Evolutionary conservation across 2,113 vertebrate species (phyloP).

Genomic region (Dissostichus mawsoni): DNA sequence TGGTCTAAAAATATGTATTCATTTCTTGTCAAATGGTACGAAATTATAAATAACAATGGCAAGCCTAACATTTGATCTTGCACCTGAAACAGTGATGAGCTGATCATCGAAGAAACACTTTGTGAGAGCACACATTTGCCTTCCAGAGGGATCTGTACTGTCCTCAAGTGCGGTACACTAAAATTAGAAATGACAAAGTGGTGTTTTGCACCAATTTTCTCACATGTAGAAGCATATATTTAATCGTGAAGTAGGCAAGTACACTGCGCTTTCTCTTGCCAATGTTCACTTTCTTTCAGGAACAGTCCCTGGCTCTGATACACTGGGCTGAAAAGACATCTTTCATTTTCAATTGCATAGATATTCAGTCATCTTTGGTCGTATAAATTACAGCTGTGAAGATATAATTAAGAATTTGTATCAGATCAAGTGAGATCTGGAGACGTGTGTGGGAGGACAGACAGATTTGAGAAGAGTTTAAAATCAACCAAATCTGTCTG

Average conservation of each 20-base stretch:
- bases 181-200: slow-evolving; percentile 10
- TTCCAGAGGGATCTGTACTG: background rate
- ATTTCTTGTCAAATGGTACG: slow-evolving; percentile 26
- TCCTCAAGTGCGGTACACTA: background rate
- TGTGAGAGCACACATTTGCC: background rate
- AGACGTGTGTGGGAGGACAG: slow-evolving; percentile 8
- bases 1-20: slow-evolving; percentile 48
- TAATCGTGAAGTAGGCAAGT: slow-evolving; percentile 22
- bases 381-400: slow-evolving; percentile 5
- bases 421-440: slow-evolving; percentile 16
- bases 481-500: slow-evolving; percentile 1
- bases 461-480: slow-evolving; percentile 13
- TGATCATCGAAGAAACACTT: slow-evolving; percentile 14
- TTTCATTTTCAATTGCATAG: slow-evolving; percentile 7
- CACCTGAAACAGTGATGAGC: slow-evolving; percentile 7
- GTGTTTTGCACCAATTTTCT: slow-evolving; percentile 50
- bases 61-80: slow-evolving; percentile 25
- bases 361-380: slow-evolving; percentile 17
- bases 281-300: slow-evolving; percentile 45
- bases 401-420: slow-evolving; percentile 16
- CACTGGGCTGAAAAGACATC: slow-evolving; percentile 31
- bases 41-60: slow-evolving; percentile 41
- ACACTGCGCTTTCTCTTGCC: slow-evolving; percentile 33
- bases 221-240: slow-evolving; percentile 52
- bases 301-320: slow-evolving; percentile 28